Evolutionary conservation across 2,797 vertebrate species (phyloP), one percentile per base, ranked within the genome.

Genomic region (Danio tinwini): DNA sequence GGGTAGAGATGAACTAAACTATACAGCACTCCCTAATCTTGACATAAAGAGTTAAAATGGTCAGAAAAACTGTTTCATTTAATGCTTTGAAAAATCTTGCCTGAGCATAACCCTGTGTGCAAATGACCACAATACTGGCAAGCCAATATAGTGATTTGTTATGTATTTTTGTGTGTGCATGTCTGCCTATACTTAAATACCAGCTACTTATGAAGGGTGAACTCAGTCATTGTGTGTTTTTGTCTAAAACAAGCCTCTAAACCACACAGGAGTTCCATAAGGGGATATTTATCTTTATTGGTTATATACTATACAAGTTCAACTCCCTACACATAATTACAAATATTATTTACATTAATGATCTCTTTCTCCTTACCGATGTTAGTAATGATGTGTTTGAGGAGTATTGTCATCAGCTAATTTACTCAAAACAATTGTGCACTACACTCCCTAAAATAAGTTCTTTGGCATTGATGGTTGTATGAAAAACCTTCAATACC

Each of bases 91-190:
- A 74, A 29, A 50, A 17, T 76, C 44, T 70, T 68, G 77, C 39
- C 72, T 65, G 49, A 76, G 68, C 77, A 59, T 67, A 76, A 77
- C 78, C 74, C 55, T 80, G 79, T 69, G 76, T 64, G 47, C 68
- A 79, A 52, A 80, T 56, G 76, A 74, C 82, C 85, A 82, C 80
- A 84, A 81, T 67, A 69, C 76, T 86, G 80, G 85, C 82, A 82
- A 47, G 37, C 13, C 59, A 70, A 61, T 58, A 84, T 81, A 74
- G 80, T 63, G 40, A 82, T 70, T 65, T 82, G 70, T 17, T 71
- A 71, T 78, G 69, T 84, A 82, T 76, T 69, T 81, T 74, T 72
- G 45, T 50, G 39, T 47, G 62, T 53, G 61, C 45, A 58, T 78
- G 71, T 83, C 75, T 78, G 81, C 74, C 67, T 85, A 81, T 74